Evolutionary conservation across 2,797 vertebrate genomes (phyloP), one percentile per base, ranked within the genome.

Genomic region (Pitangus sulphuratus): DNA sequence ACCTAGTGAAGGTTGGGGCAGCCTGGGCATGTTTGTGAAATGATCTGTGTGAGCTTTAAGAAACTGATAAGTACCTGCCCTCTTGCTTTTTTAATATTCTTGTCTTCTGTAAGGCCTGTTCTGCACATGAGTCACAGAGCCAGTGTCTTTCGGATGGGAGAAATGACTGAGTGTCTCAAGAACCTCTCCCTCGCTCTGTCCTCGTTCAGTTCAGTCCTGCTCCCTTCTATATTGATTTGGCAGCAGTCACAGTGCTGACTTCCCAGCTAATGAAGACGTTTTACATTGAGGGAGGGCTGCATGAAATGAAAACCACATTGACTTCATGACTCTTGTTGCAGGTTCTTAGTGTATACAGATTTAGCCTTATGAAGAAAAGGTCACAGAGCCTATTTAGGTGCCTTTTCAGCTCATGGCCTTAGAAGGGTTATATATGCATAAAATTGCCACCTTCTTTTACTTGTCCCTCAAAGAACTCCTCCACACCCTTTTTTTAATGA

Each of bases 211-310:
- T 83, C 76, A 90, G 71, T 62, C 76, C 84, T 97, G 75, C 95
- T 93, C 95, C 81, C 71, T 97, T 81, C 84, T 86, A 58, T 83
- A 84, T 90, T 84, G 93, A 37, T 71, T 81, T 97, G 96, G 93
- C 97, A 97, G 92, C 95, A 95, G 91, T 58, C 87, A 56, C 48
- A 25, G 48, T 13, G 51, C 95, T 72, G 93, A 91, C 95, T 93
- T 95, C 94, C 90, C 94, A 93, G 70, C 84, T 97, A 95, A 87
- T 90, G 94, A 89, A 96, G 94, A 96, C 17, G 15, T 96, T 97
- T 97, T 85, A 44, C 79, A 39, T 88, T 88, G 66, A 70, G 87
- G 75, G 93, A 87, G 80, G 78, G 81, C 86, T 87, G 87, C 37
- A 30, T 85, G 88, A 94, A 95, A 96, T 95, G 60, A 93, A 92